These are phyloP conservation scores for Mercenaria mercenaria DNA, from an alignment of 1,140 invertebrate genomes.

Conservation along the genomic window DNA sequence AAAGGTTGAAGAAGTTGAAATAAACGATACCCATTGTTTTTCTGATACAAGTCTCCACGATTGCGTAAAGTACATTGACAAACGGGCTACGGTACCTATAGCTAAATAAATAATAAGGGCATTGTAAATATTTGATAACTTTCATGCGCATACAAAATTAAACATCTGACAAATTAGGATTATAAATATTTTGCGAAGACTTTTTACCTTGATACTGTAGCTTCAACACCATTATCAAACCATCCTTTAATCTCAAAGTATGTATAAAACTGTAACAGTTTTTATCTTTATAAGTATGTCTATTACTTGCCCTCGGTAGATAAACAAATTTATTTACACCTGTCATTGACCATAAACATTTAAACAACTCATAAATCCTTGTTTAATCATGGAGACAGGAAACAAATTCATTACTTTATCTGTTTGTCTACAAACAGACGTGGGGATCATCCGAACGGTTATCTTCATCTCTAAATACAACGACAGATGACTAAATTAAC, in stretches of 20 bases:
- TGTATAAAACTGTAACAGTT: neutral
- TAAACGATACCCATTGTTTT: too few relatives aligned
- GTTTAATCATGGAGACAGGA: constrained; percentile 2
- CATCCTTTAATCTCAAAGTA: neutral
- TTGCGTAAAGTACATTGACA: too few relatives aligned
- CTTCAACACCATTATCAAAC: neutral
- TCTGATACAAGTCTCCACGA: too few relatives aligned
- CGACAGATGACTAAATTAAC: neutral
- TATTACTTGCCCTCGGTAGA: neutral
- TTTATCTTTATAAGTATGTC: constrained; percentile 31
- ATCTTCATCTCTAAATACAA: neutral
- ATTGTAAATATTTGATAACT: too few relatives aligned
- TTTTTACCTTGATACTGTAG: too few relatives aligned
- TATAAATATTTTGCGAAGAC: too few relatives aligned
- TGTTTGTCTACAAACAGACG: neutral
- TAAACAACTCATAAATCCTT: constrained; percentile 7
- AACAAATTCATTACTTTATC: constrained; percentile 31
- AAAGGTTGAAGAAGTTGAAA: too few relatives aligned
- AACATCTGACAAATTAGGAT: too few relatives aligned
- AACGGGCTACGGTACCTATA: too few relatives aligned
- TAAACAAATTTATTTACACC: constrained; percentile 22
- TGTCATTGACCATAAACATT: neutral
- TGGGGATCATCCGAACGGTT: neutral
- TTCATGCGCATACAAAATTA: too few relatives aligned
- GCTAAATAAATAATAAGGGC: too few relatives aligned